phyloP scores from a whole-genome alignment of 2,113 vertebrate species.

The Ptychochromis oligacanthus region DNA sequence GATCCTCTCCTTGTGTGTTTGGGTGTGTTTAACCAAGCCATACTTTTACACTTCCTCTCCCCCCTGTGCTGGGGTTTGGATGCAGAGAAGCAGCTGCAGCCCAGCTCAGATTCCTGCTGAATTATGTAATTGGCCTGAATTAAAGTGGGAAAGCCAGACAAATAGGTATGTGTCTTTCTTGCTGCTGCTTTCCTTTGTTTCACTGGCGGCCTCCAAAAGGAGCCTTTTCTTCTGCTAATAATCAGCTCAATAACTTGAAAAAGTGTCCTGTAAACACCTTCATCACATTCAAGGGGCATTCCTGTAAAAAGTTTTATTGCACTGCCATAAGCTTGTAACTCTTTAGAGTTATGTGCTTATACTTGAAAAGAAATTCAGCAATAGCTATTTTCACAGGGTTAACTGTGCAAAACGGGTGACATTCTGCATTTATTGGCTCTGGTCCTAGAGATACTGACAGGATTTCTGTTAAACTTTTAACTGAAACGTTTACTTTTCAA shows the following conservation, averaged over 20 bases:
- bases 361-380: too few species aligned
- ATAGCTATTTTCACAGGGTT: too few species aligned
- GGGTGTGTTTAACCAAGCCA: conserved; percentile 26
- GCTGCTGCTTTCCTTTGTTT: neutral
- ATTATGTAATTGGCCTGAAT: conserved; percentile 64
- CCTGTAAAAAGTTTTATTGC: neutral
- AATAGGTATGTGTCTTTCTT: neutral
- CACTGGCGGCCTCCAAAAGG: neutral
- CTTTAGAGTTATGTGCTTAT: too few species aligned
- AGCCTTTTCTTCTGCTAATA: neutral
- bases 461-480: too few species aligned
- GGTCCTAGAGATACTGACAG: too few species aligned
- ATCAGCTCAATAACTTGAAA: neutral
- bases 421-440: too few species aligned
- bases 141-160: neutral
- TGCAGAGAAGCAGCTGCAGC: conserved; percentile 43
- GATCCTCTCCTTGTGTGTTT: neutral
- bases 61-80: conserved; percentile 10
- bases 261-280: neutral
- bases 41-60: conserved; percentile 13
- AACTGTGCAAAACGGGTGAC: too few species aligned
- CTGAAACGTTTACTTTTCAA: too few species aligned
- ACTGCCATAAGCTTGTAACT: neutral
- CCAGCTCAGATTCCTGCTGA: conserved; percentile 59
- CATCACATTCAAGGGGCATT: neutral